These are phyloP conservation scores for Deilephila porcellus DNA, from an alignment of 2,888 invertebrate species.

Conservation along the genomic window DNA sequence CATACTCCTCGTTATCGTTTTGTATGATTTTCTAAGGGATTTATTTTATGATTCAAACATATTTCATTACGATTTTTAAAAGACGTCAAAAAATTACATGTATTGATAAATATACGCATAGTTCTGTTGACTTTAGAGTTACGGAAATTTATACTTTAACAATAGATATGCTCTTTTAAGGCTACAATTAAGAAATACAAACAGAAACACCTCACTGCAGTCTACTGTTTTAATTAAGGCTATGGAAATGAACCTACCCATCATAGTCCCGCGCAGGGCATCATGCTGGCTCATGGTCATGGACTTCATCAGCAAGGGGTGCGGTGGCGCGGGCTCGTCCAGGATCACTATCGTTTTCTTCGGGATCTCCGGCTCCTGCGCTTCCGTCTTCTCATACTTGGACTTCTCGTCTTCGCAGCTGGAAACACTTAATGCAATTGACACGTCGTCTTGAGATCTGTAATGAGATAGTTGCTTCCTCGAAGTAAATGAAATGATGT, in stretches of 20 bases:
- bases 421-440: conserved; percentile 78
- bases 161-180: background rate
- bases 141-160: too few species aligned
- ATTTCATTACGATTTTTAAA: too few species aligned
- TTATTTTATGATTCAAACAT: too few species aligned
- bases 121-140: too few species aligned
- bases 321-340: conserved; percentile 75
- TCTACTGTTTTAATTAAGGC: background rate
- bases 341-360: conserved; percentile 74
- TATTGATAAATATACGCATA: too few species aligned
- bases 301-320: conserved; percentile 80
- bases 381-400: conserved; percentile 65
- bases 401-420: conserved; percentile 82
- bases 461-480: conserved; percentile 33
- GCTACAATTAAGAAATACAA: too few species aligned
- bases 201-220: too few species aligned
- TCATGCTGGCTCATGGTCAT: conserved; percentile 77
- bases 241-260: conserved; percentile 60
- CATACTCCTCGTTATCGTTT: too few species aligned
- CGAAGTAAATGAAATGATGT: background rate
- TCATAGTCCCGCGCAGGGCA: conserved; percentile 74
- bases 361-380: conserved; percentile 61
- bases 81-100: too few species aligned
- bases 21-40: too few species aligned
- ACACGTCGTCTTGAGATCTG: conserved; percentile 82